Percentiles rank a stretch among this genome's conserved stretches.
Conservation (phyloP, 2,113 vertebrate species). For the Pangasianodon hypophthalmus region DNA sequence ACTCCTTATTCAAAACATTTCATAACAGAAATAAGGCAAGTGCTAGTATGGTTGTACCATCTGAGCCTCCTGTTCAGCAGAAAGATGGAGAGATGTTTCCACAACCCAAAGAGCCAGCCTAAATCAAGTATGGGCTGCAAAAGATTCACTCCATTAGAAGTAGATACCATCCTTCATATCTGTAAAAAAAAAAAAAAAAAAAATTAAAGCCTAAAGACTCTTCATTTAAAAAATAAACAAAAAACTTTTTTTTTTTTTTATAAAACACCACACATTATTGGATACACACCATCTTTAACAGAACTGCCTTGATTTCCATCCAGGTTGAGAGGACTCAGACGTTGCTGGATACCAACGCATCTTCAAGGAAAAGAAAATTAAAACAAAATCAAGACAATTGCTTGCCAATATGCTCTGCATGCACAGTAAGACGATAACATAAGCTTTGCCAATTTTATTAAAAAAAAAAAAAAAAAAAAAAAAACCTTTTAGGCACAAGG, state of each 20-base stretch:
- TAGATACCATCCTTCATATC: background rate
- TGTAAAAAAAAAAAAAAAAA: background rate
- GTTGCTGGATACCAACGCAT: constrained; percentile 96
- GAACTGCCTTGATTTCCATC: constrained; percentile 97
- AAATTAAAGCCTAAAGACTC: too few species aligned
- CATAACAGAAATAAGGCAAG: constrained; percentile 25
- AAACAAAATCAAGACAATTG: background rate
- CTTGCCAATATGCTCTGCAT: constrained; percentile 36
- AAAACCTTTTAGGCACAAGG: background rate
- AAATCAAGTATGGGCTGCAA: constrained; percentile 53
- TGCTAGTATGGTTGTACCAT: constrained; percentile 65
- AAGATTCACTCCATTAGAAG: constrained; percentile 6
- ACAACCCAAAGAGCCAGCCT: constrained; percentile 70
- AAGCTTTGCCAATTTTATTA: background rate
- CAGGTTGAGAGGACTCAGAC: constrained; percentile 90
- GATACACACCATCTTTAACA: constrained; percentile 79
- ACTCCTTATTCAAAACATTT: constrained; percentile 2
- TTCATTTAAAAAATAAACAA: background rate
- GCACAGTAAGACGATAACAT: background rate
- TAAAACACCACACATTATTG: too few species aligned
- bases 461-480: too few species aligned
- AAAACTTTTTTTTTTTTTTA: too few species aligned
- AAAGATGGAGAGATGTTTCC: constrained; percentile 38
- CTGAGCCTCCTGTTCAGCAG: constrained; percentile 62
- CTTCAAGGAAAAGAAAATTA: constrained; percentile 72